phyloP scores from a whole-genome alignment of 2,113 vertebrate genomes.

The Ciconia boyciana region DNA sequence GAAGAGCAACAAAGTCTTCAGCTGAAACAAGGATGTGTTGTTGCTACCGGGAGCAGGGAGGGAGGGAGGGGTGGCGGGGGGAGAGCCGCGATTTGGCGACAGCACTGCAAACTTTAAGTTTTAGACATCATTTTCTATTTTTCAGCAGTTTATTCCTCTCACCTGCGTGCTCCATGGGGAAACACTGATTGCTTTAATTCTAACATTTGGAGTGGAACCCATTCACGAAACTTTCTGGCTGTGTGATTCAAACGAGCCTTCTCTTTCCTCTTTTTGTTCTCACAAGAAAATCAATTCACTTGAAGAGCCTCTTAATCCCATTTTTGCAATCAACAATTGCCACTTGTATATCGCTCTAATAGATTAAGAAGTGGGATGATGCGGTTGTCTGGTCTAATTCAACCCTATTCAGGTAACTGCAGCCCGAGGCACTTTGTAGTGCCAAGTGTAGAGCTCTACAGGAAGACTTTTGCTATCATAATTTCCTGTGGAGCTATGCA shows the following conservation, averaged over 20 bases:
- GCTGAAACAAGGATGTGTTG: constrained; percentile 25
- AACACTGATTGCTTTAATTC: constrained; percentile 90
- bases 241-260: constrained; percentile 89
- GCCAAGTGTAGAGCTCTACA: constrained; percentile 91
- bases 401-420: constrained; percentile 94
- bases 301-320: constrained; percentile 99
- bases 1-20: background rate
- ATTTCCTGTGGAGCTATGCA: constrained; percentile 95
- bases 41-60: background rate
- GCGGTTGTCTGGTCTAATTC: constrained; percentile 99
- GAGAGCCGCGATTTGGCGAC: background rate
- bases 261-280: constrained; percentile 91
- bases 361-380: constrained; percentile 97
- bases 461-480: constrained; percentile 99
- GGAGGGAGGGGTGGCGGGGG: background rate
- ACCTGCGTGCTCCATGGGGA: constrained; percentile 77
- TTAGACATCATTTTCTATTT: constrained; percentile 54
- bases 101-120: background rate
- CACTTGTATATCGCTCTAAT: constrained; percentile 97
- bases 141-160: constrained; percentile 68
- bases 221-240: constrained; percentile 93
- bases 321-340: constrained; percentile 99
- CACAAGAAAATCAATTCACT: constrained; percentile 99
- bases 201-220: constrained; percentile 87
- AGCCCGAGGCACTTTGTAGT: constrained; percentile 93